Base-by-base conservation (phyloP, 2,888 invertebrate species). In the Bellardia pandia region DNA sequence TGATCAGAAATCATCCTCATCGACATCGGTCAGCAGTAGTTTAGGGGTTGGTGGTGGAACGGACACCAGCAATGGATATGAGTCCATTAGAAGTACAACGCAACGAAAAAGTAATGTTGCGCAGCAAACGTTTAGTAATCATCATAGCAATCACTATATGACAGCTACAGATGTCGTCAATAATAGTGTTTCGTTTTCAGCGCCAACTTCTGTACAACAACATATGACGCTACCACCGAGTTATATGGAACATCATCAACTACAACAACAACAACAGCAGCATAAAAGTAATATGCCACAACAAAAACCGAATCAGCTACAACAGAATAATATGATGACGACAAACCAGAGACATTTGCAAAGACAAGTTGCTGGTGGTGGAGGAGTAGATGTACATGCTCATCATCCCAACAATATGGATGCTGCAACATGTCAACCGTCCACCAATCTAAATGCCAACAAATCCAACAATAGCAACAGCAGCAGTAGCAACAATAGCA, bases 1-100 rank as follows among this genome's bases (percentile, higher is more conserved):
- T 87, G 89, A 90, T 88, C 89, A 89, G 75, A 89, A 89, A 83
- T 88, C 89, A 77, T 88, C 89, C 51, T 86, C 89, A 80, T 87
- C 89, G 11, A 86, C 88, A 40, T 88, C 89, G 53, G 88, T 88
- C 37, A 85, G 85, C 68, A 88, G 86, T 74, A 89, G 89, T 72
- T 85, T 86, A 58, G 86, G 88, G 6, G 84, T 71, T 60, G 80
- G 78, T 72, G 72, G 71, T 72, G 72, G 71, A 62, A 83, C 78
- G 40, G 82, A 85, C 58, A 68, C 51, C 45, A 88, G 82, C 58
- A 85, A 87, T 69, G 85, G 87, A 33, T 87, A 81, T 69, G 87
- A 85, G 81, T 69, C 85, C 60, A 87, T 75, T 74, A 78, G 37
- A 60, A 85, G 72, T 69, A 71, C 86, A 85, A 66, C 71, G 30